Percentiles rank a stretch among this genome's conserved stretches.
These are phyloP conservation scores for Drosophila lowei DNA, from an alignment of 1,140 invertebrate genomes.

Conservation along the genomic window DNA sequence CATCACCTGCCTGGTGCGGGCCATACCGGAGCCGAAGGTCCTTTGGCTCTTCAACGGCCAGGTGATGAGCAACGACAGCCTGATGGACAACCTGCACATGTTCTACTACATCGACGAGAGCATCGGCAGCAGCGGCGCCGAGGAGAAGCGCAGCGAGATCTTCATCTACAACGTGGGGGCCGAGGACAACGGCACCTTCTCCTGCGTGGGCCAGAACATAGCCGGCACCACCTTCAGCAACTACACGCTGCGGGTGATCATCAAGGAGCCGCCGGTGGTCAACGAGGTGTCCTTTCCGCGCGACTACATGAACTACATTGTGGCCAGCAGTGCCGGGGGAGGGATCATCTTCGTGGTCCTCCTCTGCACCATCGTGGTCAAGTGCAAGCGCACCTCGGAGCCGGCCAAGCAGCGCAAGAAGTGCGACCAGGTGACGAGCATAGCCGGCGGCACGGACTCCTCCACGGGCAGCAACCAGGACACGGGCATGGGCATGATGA, in stretches of 20 bases:
- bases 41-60: slow-evolving; percentile 92
- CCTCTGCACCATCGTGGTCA: slow-evolving; percentile 86
- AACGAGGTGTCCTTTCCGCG: slow-evolving; percentile 87
- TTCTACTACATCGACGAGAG: slow-evolving; percentile 88
- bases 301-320: slow-evolving; percentile 85
- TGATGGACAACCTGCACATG: slow-evolving; percentile 86
- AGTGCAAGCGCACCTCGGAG: slow-evolving; percentile 84
- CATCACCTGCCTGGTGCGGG: slow-evolving; percentile 90
- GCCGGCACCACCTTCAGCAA: slow-evolving; percentile 90
- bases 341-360: slow-evolving; percentile 86
- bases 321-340: slow-evolving; percentile 86
- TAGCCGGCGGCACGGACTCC: slow-evolving; percentile 58
- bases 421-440: slow-evolving; percentile 72
- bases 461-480: slow-evolving; percentile 75
- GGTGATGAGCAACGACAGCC: slow-evolving; percentile 88
- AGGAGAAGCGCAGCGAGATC: slow-evolving; percentile 89
- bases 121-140: slow-evolving; percentile 84
- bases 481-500: slow-evolving; percentile 75
- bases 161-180: slow-evolving; percentile 89
- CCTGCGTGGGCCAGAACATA: slow-evolving; percentile 91
- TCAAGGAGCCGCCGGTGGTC: slow-evolving; percentile 88
- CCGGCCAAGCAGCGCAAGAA: slow-evolving; percentile 85
- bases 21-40: slow-evolving; percentile 90
- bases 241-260: slow-evolving; percentile 89
- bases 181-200: slow-evolving; percentile 91